Evolutionary conservation across 2,888 invertebrate genomes (phyloP), one percentile per base, ranked within the genome.

Genomic region (Bibio marci): DNA sequence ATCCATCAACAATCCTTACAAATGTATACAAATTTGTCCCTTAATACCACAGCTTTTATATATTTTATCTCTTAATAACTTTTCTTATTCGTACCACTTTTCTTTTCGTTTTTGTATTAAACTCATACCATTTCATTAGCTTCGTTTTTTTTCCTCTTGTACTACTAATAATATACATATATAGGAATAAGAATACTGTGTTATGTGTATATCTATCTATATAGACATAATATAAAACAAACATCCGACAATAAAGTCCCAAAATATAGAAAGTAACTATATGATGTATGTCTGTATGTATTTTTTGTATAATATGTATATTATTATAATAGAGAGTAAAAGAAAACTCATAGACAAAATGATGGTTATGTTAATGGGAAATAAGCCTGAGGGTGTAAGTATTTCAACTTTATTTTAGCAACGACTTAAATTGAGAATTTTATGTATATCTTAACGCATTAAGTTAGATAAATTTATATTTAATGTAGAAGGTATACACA

Each of bases 381-480:
- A 32, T 32, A 32, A 32, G 32, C 32, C 32, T 32, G 15, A 32
- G 32, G 32, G 32, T 32, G 32, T 15, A 32, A 32, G 32, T 32
- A 32, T 32, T 32, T 32, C 32, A 32, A 32, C 32, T 32, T 32
- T 32, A 32, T 32, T 32, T 10, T 32, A 32, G 32, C n/a, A n/a
- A n/a, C 32, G 32, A 32, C 32, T 32, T 32, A 32, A 32, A 32
- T 32, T 32, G 32, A 32, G 32, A 32, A 32, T 17, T 32, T 32
- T 32, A 32, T 32, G 32, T 32, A 32, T 32, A 32, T 32, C 15
- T 15, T 32, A 32, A 32, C 32, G 32, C 32, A 32, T 32, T 32
- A 32, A 32, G 15, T 15, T 17, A 32, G 32, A 32, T 32, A 32
- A 32, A 32, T 32, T 32, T 32, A 15, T 32, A 32, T 32, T 32